Base-by-base conservation (phyloP, 2,797 vertebrate species). In the Gymnothorax javanicus region DNA sequence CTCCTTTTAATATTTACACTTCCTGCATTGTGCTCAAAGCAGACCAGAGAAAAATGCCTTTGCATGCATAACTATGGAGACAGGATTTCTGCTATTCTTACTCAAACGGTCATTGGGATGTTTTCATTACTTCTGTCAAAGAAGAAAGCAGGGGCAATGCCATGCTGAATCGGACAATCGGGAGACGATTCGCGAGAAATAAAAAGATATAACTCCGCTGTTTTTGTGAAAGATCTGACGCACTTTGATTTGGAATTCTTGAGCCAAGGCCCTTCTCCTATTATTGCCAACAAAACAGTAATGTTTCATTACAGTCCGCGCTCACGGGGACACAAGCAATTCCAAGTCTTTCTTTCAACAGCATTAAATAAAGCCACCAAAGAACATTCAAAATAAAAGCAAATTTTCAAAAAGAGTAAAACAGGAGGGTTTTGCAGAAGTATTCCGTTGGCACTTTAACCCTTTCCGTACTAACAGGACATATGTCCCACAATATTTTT, bases 231-330 rank as follows among this genome's bases (percentile, higher is more conserved):
- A 75, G 57, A 13, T 57, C 60, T 83, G 12, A 58, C 3, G 43
- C 57, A 17, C 8, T 4, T 59, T 54, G 4, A 12, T 25, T 27
- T 59, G 25, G 60, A 71, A 87, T 56, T 9, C 57, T 87, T 15
- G 50, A 85, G 85, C 87, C 86, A 89, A 89, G 86, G 86, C 85
- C 85, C 83, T 71, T 71, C 71, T 57, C 81, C 50, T 27, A 81
- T 20, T 56, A 81, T 56, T 7, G 77, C 20, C 52, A 54, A 81
- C 50, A 81, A 81, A 81, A n/a, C 7, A 54, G 7, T n/a, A 17
- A 54, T 81, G 5, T 56, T 56, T 56, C 50, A 54, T 81, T 81
- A 56, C 23, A 81, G 2, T 81, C 52, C 20, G 9, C n/a, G 17
- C 7, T 52, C 17, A 79, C 13, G 8, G 43, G 25, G 43, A 52